Conservation (phyloP, 2,797 vertebrate species). For the Esox masquinongy region DNA sequence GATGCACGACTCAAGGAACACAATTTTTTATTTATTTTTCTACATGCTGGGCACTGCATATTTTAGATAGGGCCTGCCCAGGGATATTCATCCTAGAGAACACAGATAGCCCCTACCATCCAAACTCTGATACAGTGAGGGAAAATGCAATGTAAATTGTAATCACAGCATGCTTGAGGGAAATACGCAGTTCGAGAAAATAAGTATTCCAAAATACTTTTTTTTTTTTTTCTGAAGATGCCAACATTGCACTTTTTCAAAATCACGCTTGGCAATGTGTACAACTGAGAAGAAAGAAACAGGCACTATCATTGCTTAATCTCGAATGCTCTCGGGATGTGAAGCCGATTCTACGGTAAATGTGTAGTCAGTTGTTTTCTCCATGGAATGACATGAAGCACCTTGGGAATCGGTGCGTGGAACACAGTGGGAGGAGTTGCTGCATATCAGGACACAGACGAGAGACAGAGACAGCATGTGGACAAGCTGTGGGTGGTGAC, state of each 20-base stretch:
- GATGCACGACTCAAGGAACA: slow-evolving; percentile 40
- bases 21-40: slow-evolving; percentile 53
- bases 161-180: slow-evolving; percentile 68
- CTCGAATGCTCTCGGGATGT: neutral
- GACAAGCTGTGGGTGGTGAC: slow-evolving; percentile 73
- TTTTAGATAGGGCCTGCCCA: slow-evolving; percentile 62
- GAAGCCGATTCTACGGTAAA: neutral
- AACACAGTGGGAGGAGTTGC: slow-evolving; percentile 30
- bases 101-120: slow-evolving; percentile 19
- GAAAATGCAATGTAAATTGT: slow-evolving; percentile 57
- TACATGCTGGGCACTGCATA: slow-evolving; percentile 55
- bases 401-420: slow-evolving; percentile 7
- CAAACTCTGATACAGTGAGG: slow-evolving; percentile 19
- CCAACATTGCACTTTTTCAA: neutral
- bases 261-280: neutral
- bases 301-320: neutral
- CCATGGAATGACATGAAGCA: neutral
- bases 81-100: slow-evolving; percentile 65
- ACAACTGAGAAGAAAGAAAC: slow-evolving; percentile 7
- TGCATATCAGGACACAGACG: slow-evolving; percentile 42
- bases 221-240: slow-evolving; percentile 16
- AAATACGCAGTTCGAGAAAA: slow-evolving; percentile 51
- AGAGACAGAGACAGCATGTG: slow-evolving; percentile 37
- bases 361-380: slow-evolving; percentile 10
- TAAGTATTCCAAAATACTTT: neutral